Conservation (phyloP, 1,140 invertebrate species). For the Caerostris extrusa region DNA sequence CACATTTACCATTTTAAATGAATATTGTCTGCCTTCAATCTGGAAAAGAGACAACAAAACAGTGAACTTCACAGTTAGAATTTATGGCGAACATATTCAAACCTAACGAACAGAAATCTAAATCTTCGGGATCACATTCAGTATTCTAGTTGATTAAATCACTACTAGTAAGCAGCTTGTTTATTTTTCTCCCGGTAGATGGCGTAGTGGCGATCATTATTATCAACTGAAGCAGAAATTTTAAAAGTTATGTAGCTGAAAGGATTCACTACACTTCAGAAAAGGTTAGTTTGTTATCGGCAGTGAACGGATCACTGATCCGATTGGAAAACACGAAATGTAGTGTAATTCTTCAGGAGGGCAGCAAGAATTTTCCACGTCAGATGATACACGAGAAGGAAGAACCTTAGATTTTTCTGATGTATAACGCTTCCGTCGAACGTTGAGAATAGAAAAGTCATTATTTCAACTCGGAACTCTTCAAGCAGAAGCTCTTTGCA, state of each 20-base stretch:
- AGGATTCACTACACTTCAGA: not conserved
- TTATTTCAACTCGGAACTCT: not conserved
- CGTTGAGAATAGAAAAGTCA: not conserved
- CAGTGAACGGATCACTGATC: slow-evolving; percentile 25
- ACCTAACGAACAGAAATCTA: not conserved
- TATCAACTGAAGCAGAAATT: slow-evolving; percentile 11
- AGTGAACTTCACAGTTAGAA: not conserved
- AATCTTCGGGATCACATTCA: not conserved
- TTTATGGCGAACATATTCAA: not conserved
- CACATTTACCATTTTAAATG: too few species aligned
- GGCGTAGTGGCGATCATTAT: not conserved
- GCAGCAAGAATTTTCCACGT: not conserved
- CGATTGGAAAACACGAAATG: not conserved
- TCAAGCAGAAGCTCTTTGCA: slow-evolving; percentile 26
- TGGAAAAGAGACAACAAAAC: too few species aligned
- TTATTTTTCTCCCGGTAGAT: not conserved
- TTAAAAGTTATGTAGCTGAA: slow-evolving; percentile 21
- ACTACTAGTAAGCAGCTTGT: not conserved
- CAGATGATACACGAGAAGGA: not conserved
- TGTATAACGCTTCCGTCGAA: not conserved
- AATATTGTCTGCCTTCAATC: too few species aligned
- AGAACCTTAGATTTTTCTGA: slow-evolving; percentile 12
- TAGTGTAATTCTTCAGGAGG: not conserved
- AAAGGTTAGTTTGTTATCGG: slow-evolving; percentile 32
- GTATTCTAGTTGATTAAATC: not conserved